Percentiles rank a stretch among this genome's conserved stretches.
Conservation (phyloP, 1,140 invertebrate species). For the Chelonus insularis region DNA sequence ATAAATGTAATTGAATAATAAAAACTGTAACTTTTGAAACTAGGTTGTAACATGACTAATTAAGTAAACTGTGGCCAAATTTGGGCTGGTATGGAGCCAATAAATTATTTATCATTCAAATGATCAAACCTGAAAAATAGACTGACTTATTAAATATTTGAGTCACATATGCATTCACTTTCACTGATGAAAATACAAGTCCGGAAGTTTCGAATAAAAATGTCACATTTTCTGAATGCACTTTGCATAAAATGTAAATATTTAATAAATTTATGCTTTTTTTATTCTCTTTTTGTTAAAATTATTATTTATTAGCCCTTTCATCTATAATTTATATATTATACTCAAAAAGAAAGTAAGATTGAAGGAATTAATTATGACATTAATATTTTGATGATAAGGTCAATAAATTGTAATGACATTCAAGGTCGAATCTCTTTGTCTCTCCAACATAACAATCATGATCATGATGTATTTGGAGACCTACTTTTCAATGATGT, state of each 20-base stretch:
- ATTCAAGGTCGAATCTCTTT: slow-evolving; percentile 13
- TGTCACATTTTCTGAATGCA: not conserved
- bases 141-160: not conserved
- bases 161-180: not conserved
- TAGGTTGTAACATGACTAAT: too few species aligned
- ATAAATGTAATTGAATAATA: too few species aligned
- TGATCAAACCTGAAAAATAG: too few species aligned
- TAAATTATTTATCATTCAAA: too few species aligned
- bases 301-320: not conserved
- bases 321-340: not conserved
- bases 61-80: too few species aligned
- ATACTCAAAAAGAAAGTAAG: not conserved
- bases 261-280: not conserved
- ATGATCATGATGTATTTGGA: slow-evolving; percentile 41
- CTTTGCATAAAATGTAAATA: not conserved
- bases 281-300: too few species aligned
- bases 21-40: too few species aligned
- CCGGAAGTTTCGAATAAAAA: not conserved
- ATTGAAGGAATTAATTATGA: not conserved
- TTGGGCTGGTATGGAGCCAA: too few species aligned
- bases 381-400: not conserved
- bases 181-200: slow-evolving; percentile 6
- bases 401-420: slow-evolving; percentile 15
- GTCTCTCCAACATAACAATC: not conserved
- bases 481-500: slow-evolving; percentile 50